Base-by-base conservation (phyloP, 1,140 invertebrate genomes). In the Agrypnia vestita region DNA sequence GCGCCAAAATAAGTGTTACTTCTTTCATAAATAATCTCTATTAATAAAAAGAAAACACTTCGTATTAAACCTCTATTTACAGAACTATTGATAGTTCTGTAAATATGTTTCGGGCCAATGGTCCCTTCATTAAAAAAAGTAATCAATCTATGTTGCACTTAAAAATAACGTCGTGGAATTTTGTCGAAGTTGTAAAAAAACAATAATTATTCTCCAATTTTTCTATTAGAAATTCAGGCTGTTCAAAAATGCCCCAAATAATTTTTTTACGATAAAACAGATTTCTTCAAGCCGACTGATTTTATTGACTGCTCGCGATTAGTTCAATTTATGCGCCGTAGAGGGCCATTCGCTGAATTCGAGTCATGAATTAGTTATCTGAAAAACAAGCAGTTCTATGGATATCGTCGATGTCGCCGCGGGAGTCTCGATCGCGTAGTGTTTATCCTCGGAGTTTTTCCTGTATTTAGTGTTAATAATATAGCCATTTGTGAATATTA, bases 371-470 rank as follows among this genome's bases (percentile, higher is more conserved):
- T 75, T 46, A 75, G 19, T 56, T 12, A 61, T 76, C 46, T 76
- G 35, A 19, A 49, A 61, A 21, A 76, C 44, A 47, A 47, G 21
- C 59, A 76, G 73, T 76, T 76, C 73, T 76, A 76, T 76, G 73
- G 73, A 76, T 61, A 19, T 56, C 44, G 55, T 17, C 43, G 73
- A 76, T 61, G 10, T 56, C 44, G 55, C 44, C 43, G 73, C 44
- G 55, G 59, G 55, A 76, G 73, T n/a, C n/a, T 21, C 15, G 55
- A 21, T 15, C 11, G 17, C 62, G 35, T 62, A 9, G 73, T 76
- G 35, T 61, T 62, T 76, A 62, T 47, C n/a, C 56, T 15, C 73
- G 44, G 13, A 62, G 56, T 76, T 76, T 76, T 61, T 19, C 7
- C 46, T 19, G 35, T 74, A 56, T 21, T 47, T 46, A 76, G 59